Evolutionary conservation across 1,140 invertebrate species (phyloP).

Genomic region (Drosophila pseudoobscura): DNA sequence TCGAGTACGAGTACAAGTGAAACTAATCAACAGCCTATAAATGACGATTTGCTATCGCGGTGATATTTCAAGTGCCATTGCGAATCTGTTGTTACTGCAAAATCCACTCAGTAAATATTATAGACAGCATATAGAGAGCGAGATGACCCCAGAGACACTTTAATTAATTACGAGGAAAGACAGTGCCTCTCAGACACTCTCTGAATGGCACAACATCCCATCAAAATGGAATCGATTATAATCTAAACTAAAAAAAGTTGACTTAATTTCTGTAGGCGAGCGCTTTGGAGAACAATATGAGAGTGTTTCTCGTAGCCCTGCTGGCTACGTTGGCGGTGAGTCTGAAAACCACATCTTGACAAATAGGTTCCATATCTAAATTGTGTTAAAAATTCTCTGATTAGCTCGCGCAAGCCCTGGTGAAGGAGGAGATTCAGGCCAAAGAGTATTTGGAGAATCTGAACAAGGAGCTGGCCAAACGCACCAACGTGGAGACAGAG

Average conservation of each 20-base stretch:
- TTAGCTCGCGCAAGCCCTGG: constrained; percentile 56
- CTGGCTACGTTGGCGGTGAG: constrained; percentile 71
- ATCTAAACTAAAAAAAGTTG: constrained; percentile 48
- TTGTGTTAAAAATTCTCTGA: neutral
- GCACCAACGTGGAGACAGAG: constrained; percentile 85
- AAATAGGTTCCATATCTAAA: no score
- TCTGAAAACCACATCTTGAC: neutral
- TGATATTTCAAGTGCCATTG: constrained; percentile 5
- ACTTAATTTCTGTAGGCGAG: constrained; percentile 40
- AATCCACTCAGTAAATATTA: neutral
- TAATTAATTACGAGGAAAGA: constrained; percentile 45
- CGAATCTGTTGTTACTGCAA: no score
- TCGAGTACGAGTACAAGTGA: constrained; percentile 1
- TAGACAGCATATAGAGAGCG: constrained; percentile 5
- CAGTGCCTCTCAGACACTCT: constrained; percentile 14
- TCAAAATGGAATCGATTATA: constrained; percentile 11
- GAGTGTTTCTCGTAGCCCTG: constrained; percentile 57
- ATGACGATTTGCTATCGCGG: constrained; percentile 13
- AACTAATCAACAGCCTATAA: neutral
- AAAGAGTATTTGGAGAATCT: constrained; percentile 86
- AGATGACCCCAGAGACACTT: constrained; percentile 50
- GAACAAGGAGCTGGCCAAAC: constrained; percentile 85
- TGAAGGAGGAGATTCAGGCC: constrained; percentile 85
- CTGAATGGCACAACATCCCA: constrained; percentile 19
- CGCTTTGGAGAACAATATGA: constrained; percentile 57